These are phyloP conservation scores for Drosophila mauritiana DNA, from an alignment of 1,140 invertebrate species.

Conservation along the genomic window DNA sequence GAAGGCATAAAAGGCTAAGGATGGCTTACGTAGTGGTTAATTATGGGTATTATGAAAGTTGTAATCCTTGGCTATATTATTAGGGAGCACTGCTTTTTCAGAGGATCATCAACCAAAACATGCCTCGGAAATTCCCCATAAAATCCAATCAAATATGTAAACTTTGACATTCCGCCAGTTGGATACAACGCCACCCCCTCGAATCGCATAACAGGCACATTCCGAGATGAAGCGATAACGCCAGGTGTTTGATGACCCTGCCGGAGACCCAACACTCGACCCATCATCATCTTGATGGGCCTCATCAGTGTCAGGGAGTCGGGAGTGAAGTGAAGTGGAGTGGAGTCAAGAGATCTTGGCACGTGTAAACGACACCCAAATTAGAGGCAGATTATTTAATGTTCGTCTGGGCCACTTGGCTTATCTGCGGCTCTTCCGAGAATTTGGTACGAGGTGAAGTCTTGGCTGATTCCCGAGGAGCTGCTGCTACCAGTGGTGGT, in stretches of 20 bases:
- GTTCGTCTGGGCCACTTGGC: conserved; percentile 29
- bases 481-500: conserved; percentile 11
- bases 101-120: conserved; percentile 1
- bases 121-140: conserved; percentile 13
- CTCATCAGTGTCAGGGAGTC: conserved; percentile 58
- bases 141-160: conserved; percentile 46
- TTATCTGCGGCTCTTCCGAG: conserved; percentile 38
- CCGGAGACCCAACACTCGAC: conserved; percentile 27
- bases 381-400: conserved; percentile 78
- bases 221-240: conserved; percentile 57
- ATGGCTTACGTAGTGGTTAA: conserved; percentile 13
- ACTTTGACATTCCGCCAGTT: conserved; percentile 1
- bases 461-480: conserved; percentile 7
- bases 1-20: too few species aligned
- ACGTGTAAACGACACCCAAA: conserved; percentile 81
- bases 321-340: not conserved
- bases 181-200: conserved; percentile 12
- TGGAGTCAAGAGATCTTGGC: conserved; percentile 47
- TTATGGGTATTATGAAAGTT: not conserved
- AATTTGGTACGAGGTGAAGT: conserved; percentile 7
- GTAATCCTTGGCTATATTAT: not conserved
- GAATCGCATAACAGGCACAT: conserved; percentile 39
- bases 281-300: conserved; percentile 52
- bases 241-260: conserved; percentile 39
- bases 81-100: not conserved